These are phyloP conservation scores for Polietes domitor DNA, from an alignment of 2,888 invertebrate species.

Conservation along the genomic window DNA sequence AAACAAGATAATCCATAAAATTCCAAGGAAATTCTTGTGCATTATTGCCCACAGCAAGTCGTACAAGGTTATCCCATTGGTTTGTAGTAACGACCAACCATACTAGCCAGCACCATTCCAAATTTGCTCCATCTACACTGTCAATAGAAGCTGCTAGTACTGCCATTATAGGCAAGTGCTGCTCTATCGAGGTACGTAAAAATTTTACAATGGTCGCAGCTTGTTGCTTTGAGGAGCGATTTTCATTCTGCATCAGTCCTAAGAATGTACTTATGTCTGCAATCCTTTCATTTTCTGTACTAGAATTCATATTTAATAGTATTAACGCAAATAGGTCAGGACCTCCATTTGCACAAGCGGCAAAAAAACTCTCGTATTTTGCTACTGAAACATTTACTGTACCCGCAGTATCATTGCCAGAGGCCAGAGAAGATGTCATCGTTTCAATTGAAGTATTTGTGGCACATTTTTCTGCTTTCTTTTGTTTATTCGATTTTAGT, in stretches of 20 bases:
- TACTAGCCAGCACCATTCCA: slow-evolving; percentile 78
- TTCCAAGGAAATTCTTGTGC: slow-evolving; percentile 72
- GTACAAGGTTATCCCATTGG: slow-evolving; percentile 73
- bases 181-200: slow-evolving; percentile 49
- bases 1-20: slow-evolving; percentile 78
- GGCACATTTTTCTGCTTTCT: slow-evolving; percentile 57
- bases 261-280: slow-evolving; percentile 70
- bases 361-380: slow-evolving; percentile 66
- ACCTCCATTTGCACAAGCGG: slow-evolving; percentile 64
- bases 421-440: slow-evolving; percentile 76
- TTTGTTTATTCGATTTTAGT: slow-evolving; percentile 42
- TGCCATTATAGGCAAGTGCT: slow-evolving; percentile 75
- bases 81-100: slow-evolving; percentile 78
- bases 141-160: slow-evolving; percentile 75
- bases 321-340: slow-evolving; percentile 79
- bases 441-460: slow-evolving; percentile 76
- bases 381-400: slow-evolving; percentile 5
- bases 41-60: slow-evolving; percentile 60
- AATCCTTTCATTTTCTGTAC: slow-evolving; percentile 70
- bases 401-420: slow-evolving; percentile 72
- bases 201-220: slow-evolving; percentile 41
- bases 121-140: slow-evolving; percentile 67
- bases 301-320: slow-evolving; percentile 75
- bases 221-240: neutral
- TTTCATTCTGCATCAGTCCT: slow-evolving; percentile 73